These are phyloP conservation scores for Nipponacmea schrenckii DNA, from an alignment of 2,888 invertebrate species.

Conservation along the genomic window DNA sequence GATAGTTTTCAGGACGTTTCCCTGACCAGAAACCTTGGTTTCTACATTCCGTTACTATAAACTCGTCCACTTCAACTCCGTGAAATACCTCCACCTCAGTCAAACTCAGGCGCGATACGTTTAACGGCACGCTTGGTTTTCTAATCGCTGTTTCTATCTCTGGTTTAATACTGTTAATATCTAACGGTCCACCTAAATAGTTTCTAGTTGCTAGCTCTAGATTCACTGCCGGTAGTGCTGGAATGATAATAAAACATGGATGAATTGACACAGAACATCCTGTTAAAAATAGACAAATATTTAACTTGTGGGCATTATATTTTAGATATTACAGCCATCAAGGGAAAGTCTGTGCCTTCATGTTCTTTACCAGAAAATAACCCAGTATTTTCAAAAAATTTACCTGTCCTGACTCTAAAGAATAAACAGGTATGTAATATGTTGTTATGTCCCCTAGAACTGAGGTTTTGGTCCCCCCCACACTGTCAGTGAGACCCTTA, in stretches of 20 bases:
- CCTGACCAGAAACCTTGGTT: constrained; percentile 61
- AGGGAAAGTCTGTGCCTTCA: too few relatives aligned
- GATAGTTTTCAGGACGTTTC: constrained; percentile 52
- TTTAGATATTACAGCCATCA: too few relatives aligned
- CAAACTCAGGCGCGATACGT: constrained; percentile 50
- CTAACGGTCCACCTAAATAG: constrained; percentile 61
- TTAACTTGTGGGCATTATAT: too few relatives aligned
- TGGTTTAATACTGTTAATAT: constrained; percentile 43
- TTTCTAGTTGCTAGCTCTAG: constrained; percentile 62
- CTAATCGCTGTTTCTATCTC: constrained; percentile 51
- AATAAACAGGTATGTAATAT: too few relatives aligned
- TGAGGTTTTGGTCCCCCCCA: too few relatives aligned
- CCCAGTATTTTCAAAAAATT: too few relatives aligned
- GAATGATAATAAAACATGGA: constrained; percentile 18
- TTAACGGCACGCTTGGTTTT: constrained; percentile 48
- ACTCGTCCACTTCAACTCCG: constrained; percentile 61
- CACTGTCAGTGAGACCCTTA: too few relatives aligned
- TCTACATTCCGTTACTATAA: constrained; percentile 57
- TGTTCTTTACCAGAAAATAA: too few relatives aligned
- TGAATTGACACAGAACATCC: not conserved
- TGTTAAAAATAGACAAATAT: too few relatives aligned
- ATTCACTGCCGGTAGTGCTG: constrained; percentile 62
- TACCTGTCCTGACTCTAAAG: too few relatives aligned
- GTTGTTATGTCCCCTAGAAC: too few relatives aligned
- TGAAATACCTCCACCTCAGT: constrained; percentile 55